Evolutionary conservation across 2,888 invertebrate genomes (phyloP).

Genomic region (Dolichomitus sp.): DNA sequence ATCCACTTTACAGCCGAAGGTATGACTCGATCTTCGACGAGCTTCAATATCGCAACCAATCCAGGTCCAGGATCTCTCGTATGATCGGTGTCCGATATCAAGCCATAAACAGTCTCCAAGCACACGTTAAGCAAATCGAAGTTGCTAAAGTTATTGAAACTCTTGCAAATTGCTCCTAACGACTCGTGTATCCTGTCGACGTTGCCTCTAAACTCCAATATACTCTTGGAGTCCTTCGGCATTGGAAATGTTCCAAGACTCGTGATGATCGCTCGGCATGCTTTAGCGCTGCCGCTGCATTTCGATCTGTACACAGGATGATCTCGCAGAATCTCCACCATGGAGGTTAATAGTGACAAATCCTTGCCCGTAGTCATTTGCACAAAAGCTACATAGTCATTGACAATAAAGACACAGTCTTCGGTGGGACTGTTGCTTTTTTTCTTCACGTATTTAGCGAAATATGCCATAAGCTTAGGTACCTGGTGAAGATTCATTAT

Average conservation of each 20-base stretch:
- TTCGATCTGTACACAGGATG: constrained; percentile 72
- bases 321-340: constrained; percentile 71
- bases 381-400: constrained; percentile 77
- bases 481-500: constrained; percentile 75
- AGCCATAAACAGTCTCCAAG: constrained; percentile 88
- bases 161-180: constrained; percentile 69
- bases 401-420: constrained; percentile 68
- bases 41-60: constrained; percentile 88
- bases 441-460: constrained; percentile 76
- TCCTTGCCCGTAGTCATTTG: constrained; percentile 68
- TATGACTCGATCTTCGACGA: constrained; percentile 85
- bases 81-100: constrained; percentile 88
- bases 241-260: constrained; percentile 74
- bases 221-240: constrained; percentile 67
- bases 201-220: constrained; percentile 71
- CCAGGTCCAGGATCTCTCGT: constrained; percentile 88
- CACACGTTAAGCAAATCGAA: constrained; percentile 88
- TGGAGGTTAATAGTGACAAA: constrained; percentile 72
- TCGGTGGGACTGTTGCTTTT: constrained; percentile 50
- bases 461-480: constrained; percentile 77
- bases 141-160: constrained; percentile 63
- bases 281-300: constrained; percentile 69
- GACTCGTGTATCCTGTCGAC: constrained; percentile 72
- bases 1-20: constrained; percentile 86
- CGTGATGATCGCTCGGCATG: constrained; percentile 77